These are phyloP conservation scores for Entomobrya multifasciata DNA, from an alignment of 2,888 invertebrate genomes.

Conservation along the genomic window DNA sequence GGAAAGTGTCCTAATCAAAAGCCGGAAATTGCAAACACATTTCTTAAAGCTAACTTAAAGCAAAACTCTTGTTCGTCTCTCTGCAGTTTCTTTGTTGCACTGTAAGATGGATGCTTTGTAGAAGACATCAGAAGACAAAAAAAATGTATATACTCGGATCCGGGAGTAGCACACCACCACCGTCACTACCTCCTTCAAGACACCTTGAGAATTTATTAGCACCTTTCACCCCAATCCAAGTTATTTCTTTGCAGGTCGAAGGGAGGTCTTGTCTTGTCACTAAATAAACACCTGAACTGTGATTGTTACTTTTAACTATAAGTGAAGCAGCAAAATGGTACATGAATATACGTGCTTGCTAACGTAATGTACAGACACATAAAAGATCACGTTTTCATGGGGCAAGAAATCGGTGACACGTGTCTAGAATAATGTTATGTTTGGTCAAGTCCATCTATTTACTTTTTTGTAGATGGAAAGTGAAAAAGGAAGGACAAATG, in stretches of 20 bases:
- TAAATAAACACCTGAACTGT: background rate
- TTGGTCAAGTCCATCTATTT: background rate
- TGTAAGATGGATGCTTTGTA: too few relatives aligned
- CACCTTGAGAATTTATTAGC: constrained; percentile 39
- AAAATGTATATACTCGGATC: too few relatives aligned
- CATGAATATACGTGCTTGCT: background rate
- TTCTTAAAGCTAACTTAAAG: background rate
- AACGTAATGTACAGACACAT: too few relatives aligned
- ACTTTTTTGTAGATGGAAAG: background rate
- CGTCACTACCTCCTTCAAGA: constrained; percentile 14
- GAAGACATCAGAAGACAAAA: too few relatives aligned
- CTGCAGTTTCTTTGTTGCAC: too few relatives aligned
- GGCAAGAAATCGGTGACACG: constrained; percentile 10
- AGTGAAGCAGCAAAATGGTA: background rate
- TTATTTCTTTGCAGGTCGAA: background rate
- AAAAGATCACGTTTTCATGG: constrained; percentile 5
- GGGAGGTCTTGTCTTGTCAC: background rate
- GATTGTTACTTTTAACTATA: background rate
- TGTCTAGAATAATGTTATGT: constrained; percentile 4
- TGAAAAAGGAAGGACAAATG: too few relatives aligned
- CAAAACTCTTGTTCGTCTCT: background rate
- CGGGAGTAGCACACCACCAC: too few relatives aligned
- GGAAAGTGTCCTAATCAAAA: constrained; percentile 47
- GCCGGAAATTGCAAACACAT: constrained; percentile 43
- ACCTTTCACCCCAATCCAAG: background rate